These are phyloP conservation scores for Drosophila greeni DNA, from an alignment of 2,888 invertebrate species.

Conservation along the genomic window DNA sequence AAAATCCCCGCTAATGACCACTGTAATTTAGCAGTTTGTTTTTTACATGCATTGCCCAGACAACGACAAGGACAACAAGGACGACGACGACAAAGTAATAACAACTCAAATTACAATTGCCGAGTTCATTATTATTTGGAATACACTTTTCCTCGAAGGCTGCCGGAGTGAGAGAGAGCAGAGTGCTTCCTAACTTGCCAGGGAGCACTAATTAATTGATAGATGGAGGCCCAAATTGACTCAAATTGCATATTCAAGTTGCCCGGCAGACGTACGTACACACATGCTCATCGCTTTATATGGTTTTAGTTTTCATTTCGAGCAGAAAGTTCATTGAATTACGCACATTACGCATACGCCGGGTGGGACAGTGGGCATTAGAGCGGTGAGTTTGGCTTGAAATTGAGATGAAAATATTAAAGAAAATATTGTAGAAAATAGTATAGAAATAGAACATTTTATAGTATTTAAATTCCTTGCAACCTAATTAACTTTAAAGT, in stretches of 20 bases:
- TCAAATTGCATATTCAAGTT: slow-evolving; percentile 54
- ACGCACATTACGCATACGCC: slow-evolving; percentile 50
- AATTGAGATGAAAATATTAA: background rate
- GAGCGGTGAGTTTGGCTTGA: rapidly evolving
- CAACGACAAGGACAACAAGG: slow-evolving; percentile 2
- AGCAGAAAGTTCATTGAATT: slow-evolving; percentile 53
- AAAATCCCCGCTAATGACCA: slow-evolving; percentile 37
- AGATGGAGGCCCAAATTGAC: slow-evolving; percentile 53
- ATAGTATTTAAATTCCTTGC: no score
- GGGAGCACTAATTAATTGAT: slow-evolving; percentile 64
- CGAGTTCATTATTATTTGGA: slow-evolving; percentile 9
- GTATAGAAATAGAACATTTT: no score
- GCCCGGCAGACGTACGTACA: background rate
- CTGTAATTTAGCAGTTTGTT: slow-evolving; percentile 13
- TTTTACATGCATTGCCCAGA: slow-evolving; percentile 26
- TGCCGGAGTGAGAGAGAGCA: background rate
- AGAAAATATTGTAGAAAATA: no score
- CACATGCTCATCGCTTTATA: background rate
- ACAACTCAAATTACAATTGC: slow-evolving; percentile 45
- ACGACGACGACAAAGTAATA: slow-evolving; percentile 10
- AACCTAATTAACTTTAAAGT: no score
- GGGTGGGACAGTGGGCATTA: background rate
- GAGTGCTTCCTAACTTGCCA: slow-evolving; percentile 48
- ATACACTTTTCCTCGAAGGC: slow-evolving; percentile 12
- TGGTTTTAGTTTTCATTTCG: slow-evolving; percentile 50